Conservation (phyloP, 1,140 invertebrate species). For the Semibalanus balanoides region DNA sequence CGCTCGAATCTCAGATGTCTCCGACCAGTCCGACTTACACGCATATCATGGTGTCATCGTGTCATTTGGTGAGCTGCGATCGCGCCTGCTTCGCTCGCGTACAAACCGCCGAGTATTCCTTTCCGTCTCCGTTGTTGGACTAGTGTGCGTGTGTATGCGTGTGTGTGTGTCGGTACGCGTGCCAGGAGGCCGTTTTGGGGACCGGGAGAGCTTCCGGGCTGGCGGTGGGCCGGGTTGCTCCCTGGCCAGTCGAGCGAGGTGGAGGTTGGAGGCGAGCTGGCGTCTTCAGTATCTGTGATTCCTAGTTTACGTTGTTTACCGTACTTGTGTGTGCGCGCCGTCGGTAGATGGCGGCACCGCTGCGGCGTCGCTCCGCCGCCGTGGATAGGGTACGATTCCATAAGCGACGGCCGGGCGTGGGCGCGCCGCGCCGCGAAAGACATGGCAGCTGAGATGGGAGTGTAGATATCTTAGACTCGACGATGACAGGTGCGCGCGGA, state of each 20-base stretch:
- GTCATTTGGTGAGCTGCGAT: slow-evolving; percentile 1
- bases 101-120: background rate
- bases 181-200: too few relatives aligned
- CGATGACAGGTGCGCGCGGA: background rate
- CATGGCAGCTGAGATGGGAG: background rate
- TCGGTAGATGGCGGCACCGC: background rate
- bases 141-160: too few relatives aligned
- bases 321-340: background rate
- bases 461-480: background rate
- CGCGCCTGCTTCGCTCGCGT: background rate
- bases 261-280: slow-evolving; percentile 1
- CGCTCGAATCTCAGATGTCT: slow-evolving; percentile 17
- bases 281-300: background rate
- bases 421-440: background rate
- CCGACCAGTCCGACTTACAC: slow-evolving; percentile 20
- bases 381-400: background rate
- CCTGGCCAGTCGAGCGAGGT: background rate
- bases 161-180: too few relatives aligned
- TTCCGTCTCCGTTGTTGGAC: background rate
- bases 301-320: background rate
- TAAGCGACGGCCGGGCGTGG: background rate
- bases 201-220: background rate
- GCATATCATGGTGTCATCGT: slow-evolving; percentile 26
- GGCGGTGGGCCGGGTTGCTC: background rate
- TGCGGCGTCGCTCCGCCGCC: too few relatives aligned